Evolutionary conservation across 2,888 invertebrate genomes (phyloP), one percentile per base, ranked within the genome.

Genomic region (Rhagophthalmus giganteus): DNA sequence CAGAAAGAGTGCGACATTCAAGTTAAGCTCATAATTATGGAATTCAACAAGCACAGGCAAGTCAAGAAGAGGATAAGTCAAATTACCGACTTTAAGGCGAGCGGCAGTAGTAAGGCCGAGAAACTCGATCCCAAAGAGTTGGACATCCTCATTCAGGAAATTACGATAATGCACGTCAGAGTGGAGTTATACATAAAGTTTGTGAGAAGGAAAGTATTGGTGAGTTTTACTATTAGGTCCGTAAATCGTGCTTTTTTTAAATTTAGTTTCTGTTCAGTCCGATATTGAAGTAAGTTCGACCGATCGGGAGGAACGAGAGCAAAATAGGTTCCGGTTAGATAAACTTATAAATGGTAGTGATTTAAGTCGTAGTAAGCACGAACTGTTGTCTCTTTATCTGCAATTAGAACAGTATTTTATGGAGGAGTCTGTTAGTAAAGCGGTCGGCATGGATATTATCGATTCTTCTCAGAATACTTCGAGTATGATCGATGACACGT

Each of bases 401-500:
- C 81, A 88, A 11, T 79, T 98, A 61, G 99, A 99, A 73, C 88
- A 94, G 69, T 97, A 90, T 74, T 98, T 94, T 73, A 86, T 98
- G 82, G 89, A 92, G 60, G 95, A 97, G 74, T 96, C 94, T 66
- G 89, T 97, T 0, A 82, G 86, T 33, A 98, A 97, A 76, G 98
- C 96, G 1, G 81, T 94, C 38, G 82, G 83, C 47, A 79, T 94
- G 80, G 92, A 94, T 65, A 76, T 80, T 0, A 78, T 86, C 14
- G 88, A 89, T 60, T 75, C 80, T n/a, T 86, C 85, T 2, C 84
- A 84, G 49, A 82, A 86, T 59, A 87, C 87, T 1, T 94, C 95
- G 1, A 95, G 93, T 60, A 87, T 99, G 79, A 90, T 98, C 0
- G 99, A 99, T 73, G 98, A 99, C 74, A 90, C 96, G 0, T 98